Base-by-base conservation (phyloP, 2,797 vertebrate species). In the Myoxocephalus aenaeus region DNA sequence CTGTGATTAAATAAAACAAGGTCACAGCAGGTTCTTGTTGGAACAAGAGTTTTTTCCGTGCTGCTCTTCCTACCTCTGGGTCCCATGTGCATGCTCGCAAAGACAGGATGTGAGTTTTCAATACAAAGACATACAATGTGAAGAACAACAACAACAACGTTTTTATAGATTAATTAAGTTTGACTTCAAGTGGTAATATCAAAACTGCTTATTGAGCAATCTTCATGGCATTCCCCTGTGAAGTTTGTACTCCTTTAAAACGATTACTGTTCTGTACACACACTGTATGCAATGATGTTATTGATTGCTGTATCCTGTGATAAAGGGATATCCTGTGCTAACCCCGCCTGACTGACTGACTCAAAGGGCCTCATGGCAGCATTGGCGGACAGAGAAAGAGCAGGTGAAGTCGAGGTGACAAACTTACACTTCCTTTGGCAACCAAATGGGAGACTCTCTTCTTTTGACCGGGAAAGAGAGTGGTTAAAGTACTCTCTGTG, bases 401-500 rank as follows among this genome's bases (percentile, higher is more conserved):
- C 48, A 36, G 63, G 3, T 18, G 22, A 27, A 11, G 17, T 42
- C 2, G 56, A 66, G 15, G 59, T 27, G 48, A 53, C 62, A 90
- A 69, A 96, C 96, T 96, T 90, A 97, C 97, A 79, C 87, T 95
- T 95, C 95, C 96, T 95, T 96, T 96, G 90, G 94, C 95, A 88
- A 93, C 89, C 70, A 96, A 96, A 86, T 99, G 98, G 17, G 98
- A 99, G 76, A 99, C 97, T 87, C 98, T 97, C 91, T 96, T 96
- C 93, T 97, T 99, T 80, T 99, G 98, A 6, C 98, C 97, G 0
- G 97, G 97, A 80, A 98, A 94, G 72, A 98, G 94, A 18, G 97
- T 96, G 29, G 96, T 96, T 93, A 96, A 95, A 89, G 94, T 93
- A 58, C 91, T 90, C 15, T 95, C 95, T 32, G 90, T 71, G 77